These are phyloP conservation scores for Sarcophaga caerulescens DNA, from an alignment of 2,888 invertebrate species.

Conservation along the genomic window DNA sequence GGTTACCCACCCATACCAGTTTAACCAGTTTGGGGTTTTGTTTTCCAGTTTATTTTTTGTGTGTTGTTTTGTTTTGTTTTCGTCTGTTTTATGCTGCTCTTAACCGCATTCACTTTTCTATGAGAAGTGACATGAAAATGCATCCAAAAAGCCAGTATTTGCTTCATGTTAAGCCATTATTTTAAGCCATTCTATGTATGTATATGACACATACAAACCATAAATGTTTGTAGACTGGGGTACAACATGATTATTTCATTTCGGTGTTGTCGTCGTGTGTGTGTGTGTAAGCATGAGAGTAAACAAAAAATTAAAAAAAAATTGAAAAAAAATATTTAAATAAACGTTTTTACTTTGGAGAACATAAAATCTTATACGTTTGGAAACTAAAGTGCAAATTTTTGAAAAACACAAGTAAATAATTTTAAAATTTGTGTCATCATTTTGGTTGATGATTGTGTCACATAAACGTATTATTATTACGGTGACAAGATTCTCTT, in stretches of 20 bases:
- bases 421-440: constrained; percentile 15
- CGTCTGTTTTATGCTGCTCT: constrained; percentile 19
- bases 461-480: not conserved
- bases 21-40: constrained; percentile 45
- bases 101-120: constrained; percentile 60
- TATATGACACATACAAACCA: constrained; percentile 52
- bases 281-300: not conserved
- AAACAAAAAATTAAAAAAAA: not conserved
- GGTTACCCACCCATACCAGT: constrained; percentile 54
- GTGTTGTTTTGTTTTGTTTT: not conserved
- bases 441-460: constrained; percentile 17
- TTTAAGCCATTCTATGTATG: constrained; percentile 30
- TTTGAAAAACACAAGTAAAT: not conserved
- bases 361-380: not conserved
- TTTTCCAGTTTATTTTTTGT: too few species aligned
- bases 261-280: not conserved
- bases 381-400: not conserved
- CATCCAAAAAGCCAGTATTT: constrained; percentile 51
- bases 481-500: not conserved
- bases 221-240: constrained; percentile 6
- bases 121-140: constrained; percentile 57
- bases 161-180: constrained; percentile 7
- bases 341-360: not conserved
- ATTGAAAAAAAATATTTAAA: constrained; percentile 18
- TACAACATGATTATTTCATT: not conserved